Percentiles rank a stretch among this genome's conserved stretches.
Evolutionary conservation across 1,140 invertebrate genomes (phyloP).

Genomic region (Anoplolepis gracilipes): DNA sequence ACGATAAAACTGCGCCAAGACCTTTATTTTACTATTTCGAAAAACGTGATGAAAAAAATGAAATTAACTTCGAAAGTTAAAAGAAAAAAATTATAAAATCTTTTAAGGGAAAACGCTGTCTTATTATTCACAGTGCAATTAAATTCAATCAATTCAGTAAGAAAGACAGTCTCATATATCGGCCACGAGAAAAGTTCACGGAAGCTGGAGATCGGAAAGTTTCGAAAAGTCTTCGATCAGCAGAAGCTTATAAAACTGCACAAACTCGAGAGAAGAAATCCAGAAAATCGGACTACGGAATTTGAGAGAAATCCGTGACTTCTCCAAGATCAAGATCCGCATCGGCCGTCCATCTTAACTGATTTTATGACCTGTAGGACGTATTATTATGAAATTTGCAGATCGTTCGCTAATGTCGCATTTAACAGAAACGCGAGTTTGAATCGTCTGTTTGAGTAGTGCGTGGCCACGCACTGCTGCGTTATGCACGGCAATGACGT

Average conservation of each 20-base stretch:
- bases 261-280: background rate
- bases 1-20: background rate
- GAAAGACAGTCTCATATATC: slow-evolving; percentile 15
- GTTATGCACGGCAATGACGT: background rate
- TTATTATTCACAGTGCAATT: background rate
- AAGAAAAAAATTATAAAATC: background rate
- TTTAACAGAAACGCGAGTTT: background rate
- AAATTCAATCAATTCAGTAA: background rate
- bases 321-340: background rate
- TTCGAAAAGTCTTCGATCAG: background rate
- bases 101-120: background rate
- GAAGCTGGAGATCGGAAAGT: slow-evolving; percentile 5
- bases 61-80: background rate
- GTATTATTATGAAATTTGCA: slow-evolving; percentile 4
- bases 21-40: background rate
- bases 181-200: slow-evolving; percentile 1
- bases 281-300: background rate
- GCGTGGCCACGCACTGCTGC: background rate
- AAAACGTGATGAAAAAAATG: background rate
- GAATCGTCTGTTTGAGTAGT: slow-evolving; percentile 23
- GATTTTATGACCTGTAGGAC: background rate
- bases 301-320: background rate
- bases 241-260: background rate
- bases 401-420: background rate
- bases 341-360: background rate